Conservation (phyloP, 2,797 vertebrate species). For the Borostomias antarcticus region DNA sequence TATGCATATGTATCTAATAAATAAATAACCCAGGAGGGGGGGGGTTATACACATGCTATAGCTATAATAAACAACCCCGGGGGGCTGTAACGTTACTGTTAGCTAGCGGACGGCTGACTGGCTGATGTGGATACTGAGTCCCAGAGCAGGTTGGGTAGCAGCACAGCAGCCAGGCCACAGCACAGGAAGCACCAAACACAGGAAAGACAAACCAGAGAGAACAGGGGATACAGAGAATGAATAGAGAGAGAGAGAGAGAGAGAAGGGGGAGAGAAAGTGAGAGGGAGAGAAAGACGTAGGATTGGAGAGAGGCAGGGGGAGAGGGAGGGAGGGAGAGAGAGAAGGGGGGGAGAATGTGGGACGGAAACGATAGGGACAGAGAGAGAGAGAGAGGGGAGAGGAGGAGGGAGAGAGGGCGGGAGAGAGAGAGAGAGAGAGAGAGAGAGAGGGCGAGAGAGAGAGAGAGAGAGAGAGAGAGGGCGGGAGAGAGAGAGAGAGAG, state of each 20-base stretch:
- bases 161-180: constrained; percentile 72
- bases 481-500: constrained; percentile 8
- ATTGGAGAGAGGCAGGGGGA: not conserved
- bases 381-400: constrained; percentile 21
- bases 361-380: constrained; percentile 11
- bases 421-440: not conserved
- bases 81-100: too few relatives aligned
- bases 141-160: constrained; percentile 37
- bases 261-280: not conserved
- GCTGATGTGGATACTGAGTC: constrained; percentile 58
- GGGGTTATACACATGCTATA: too few relatives aligned
- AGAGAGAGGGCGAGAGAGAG: not conserved
- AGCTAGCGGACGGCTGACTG: not conserved
- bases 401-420: constrained; percentile 11
- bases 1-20: too few relatives aligned
- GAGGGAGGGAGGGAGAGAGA: not conserved
- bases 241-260: not conserved
- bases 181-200: constrained; percentile 59
- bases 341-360: constrained; percentile 15
- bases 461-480: not conserved
- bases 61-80: too few relatives aligned
- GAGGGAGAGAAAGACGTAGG: not conserved
- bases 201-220: constrained; percentile 36
- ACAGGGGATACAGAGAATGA: constrained; percentile 16
- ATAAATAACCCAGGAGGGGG: too few relatives aligned